Percentiles rank a stretch among this genome's conserved stretches.
Evolutionary conservation across 1,140 invertebrate genomes (phyloP).

Genomic region (Halesus radiatus): DNA sequence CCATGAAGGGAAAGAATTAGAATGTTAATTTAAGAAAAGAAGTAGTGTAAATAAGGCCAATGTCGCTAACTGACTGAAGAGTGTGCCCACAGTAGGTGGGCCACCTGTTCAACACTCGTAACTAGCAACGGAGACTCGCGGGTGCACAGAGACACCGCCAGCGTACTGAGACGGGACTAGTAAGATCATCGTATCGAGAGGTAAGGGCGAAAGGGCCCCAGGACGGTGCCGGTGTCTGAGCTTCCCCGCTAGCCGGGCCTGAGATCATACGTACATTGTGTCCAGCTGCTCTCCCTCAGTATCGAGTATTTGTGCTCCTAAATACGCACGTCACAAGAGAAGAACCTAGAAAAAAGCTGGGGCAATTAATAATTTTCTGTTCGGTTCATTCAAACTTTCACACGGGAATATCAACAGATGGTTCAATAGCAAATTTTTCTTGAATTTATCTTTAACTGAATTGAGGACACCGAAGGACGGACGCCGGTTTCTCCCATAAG

Average conservation of each 20-base stretch:
- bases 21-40: not conserved
- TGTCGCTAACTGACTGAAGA: constrained; percentile 26
- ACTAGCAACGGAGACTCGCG: constrained; percentile 15
- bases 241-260: constrained; percentile 46
- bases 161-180: not conserved
- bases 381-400: constrained; percentile 65
- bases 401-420: constrained; percentile 54
- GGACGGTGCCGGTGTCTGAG: constrained; percentile 40
- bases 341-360: constrained; percentile 65
- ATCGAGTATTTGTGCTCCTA: constrained; percentile 57
- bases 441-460: constrained; percentile 19
- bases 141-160: constrained; percentile 13
- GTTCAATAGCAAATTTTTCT: constrained; percentile 39
- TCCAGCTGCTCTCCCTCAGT: constrained; percentile 35
- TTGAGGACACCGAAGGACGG: constrained; percentile 19
- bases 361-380: constrained; percentile 71
- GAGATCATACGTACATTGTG: constrained; percentile 56
- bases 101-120: not conserved
- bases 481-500: constrained; percentile 22
- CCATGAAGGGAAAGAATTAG: constrained; percentile 12
- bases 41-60: constrained; percentile 15
- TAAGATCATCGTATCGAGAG: too few relatives aligned
- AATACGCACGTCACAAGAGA: constrained; percentile 58
- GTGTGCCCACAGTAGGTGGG: not conserved
- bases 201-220: not conserved